Percentiles rank a stretch among this genome's conserved stretches.
Evolutionary conservation across 2,888 invertebrate genomes (phyloP).

Genomic region (Hesperia comma): DNA sequence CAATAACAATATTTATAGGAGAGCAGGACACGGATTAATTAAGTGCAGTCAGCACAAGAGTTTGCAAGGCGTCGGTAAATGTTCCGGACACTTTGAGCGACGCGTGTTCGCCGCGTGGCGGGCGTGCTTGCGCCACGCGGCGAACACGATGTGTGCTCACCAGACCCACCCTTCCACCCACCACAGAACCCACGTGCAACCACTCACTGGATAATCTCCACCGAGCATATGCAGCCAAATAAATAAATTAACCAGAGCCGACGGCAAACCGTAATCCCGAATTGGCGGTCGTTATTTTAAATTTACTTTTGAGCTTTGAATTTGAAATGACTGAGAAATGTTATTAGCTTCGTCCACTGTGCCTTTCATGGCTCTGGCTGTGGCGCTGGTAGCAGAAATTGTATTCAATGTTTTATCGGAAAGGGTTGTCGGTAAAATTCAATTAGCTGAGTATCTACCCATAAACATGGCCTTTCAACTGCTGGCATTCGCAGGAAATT

Average conservation of each 20-base stretch:
- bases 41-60: slow-evolving; percentile 75
- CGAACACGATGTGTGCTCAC: slow-evolving; percentile 14
- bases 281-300: slow-evolving; percentile 57
- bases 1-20: slow-evolving; percentile 54
- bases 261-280: slow-evolving; percentile 45
- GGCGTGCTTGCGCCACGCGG: slow-evolving; percentile 39
- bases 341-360: slow-evolving; percentile 27
- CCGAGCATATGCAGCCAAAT: slow-evolving; percentile 73
- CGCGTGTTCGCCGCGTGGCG: slow-evolving; percentile 57
- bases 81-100: slow-evolving; percentile 69
- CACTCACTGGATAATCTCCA: slow-evolving; percentile 67
- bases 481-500: too few relatives aligned
- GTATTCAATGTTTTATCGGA: background rate
- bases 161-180: slow-evolving; percentile 11
- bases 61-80: slow-evolving; percentile 69
- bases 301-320: slow-evolving; percentile 45
- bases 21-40: slow-evolving; percentile 74
- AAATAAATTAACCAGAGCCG: slow-evolving; percentile 78
- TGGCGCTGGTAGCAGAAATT: background rate
- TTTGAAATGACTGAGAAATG: slow-evolving; percentile 59
- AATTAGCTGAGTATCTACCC: background rate
- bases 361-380: background rate
- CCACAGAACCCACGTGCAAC: slow-evolving; percentile 50
- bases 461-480: too few relatives aligned
- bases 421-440: background rate